These are phyloP conservation scores for Ambastaia sidthimunki DNA, from an alignment of 2,797 vertebrate genomes.

Conservation along the genomic window DNA sequence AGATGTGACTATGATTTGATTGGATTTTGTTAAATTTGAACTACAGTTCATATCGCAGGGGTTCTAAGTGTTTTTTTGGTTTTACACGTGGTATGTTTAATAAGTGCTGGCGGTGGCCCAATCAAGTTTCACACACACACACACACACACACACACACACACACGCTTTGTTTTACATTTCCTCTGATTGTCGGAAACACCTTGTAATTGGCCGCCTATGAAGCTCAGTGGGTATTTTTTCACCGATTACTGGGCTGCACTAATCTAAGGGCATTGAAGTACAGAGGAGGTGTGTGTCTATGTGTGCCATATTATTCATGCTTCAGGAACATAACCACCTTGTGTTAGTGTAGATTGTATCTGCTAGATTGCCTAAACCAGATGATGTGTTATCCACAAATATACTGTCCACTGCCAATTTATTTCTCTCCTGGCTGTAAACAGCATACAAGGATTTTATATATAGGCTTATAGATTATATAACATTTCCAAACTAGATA, in stretches of 20 bases:
- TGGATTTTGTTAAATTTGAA: slow-evolving; percentile 10
- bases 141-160: too few species aligned
- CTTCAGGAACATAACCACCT: slow-evolving; percentile 19
- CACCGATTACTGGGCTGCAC: background rate
- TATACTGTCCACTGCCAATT: background rate
- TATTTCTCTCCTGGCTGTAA: background rate
- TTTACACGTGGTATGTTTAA: background rate
- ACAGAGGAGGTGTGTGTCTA: background rate
- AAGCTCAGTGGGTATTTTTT: background rate
- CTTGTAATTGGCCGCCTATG: slow-evolving; percentile 32
- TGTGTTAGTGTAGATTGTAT: slow-evolving; percentile 16
- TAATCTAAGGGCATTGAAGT: background rate
- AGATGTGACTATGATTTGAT: background rate
- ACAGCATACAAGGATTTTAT: background rate
- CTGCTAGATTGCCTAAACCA: background rate
- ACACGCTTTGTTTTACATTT: background rate
- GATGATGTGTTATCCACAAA: slow-evolving; percentile 15
- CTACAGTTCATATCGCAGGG: background rate
- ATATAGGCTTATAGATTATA: background rate
- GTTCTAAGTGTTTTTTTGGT: background rate
- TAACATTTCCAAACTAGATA: background rate
- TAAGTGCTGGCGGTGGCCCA: background rate
- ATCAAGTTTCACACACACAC: background rate
- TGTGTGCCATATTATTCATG: slow-evolving; percentile 23
- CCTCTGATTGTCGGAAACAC: background rate